These are phyloP conservation scores for Thera obeliscata DNA, from an alignment of 2,888 invertebrate species.

Conservation along the genomic window DNA sequence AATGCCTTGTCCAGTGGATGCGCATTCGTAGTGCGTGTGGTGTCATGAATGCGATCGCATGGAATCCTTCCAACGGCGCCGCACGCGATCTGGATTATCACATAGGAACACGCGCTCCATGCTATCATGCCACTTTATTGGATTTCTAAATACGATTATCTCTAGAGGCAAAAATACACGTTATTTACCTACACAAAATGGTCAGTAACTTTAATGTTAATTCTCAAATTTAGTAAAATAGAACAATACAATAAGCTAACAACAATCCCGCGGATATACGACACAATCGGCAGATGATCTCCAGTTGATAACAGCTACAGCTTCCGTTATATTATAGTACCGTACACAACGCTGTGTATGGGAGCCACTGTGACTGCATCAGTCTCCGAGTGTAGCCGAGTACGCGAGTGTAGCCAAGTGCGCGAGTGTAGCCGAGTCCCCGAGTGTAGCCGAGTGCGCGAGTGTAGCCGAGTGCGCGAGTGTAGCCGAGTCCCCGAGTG, in stretches of 20 bases:
- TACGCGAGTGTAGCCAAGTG: no score
- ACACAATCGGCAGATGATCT: slow-evolving; percentile 15
- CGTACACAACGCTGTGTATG: not conserved
- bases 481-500: no score
- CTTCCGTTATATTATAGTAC: slow-evolving; percentile 5
- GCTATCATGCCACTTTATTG: not conserved
- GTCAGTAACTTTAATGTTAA: not conserved
- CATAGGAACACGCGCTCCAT: not conserved
- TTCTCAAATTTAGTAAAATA: not conserved
- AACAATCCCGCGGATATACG: not conserved
- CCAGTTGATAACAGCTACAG: not conserved
- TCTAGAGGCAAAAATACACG: not conserved
- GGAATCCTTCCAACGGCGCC: not conserved
- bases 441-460: no score
- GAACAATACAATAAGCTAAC: not conserved
- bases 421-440: no score
- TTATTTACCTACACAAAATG: not conserved
- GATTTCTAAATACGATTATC: not conserved
- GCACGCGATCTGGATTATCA: not conserved
- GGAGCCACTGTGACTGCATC: no score
- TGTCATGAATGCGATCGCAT: not conserved
- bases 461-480: no score
- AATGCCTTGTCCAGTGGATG: not conserved
- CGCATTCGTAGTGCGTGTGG: not conserved
- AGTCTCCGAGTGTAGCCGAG: no score